Base-by-base conservation (phyloP, 2,888 invertebrate genomes). In the Caenorhabditis sinica region DNA sequence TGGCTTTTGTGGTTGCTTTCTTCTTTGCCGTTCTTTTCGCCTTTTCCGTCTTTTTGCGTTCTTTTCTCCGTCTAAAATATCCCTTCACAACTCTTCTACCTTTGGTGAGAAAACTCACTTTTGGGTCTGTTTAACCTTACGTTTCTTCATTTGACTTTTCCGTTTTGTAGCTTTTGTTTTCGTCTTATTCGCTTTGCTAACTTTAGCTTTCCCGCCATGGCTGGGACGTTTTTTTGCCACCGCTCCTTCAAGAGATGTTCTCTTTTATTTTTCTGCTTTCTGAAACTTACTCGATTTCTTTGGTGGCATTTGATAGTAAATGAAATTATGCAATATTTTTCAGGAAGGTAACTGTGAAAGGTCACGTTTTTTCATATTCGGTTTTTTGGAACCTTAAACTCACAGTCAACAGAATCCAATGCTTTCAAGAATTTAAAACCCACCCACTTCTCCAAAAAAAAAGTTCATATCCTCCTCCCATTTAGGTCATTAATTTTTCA, bases 11-110 rank as follows among this genome's bases (percentile, higher is more conserved):
- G 8, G 51, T 71, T 56, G 40, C 49, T 36, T 53, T 65, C 28
- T 33, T 73, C 33, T 81, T 81, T 5, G 74, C 69, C 5, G 68
- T 63, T 53, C 69, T 25, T 17, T 82, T 82, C 15, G 51, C 56
- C 58, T 72, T 80, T 1, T 72, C 66, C 9, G 80, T 15, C 25
- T 68, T 68, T 40, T 82, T 73, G 6, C 80, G 56, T 13, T 69
- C 82, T 56, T 74, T 82, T 69, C 75, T 51, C 63, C 68, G 23
- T 51, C 82, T 82, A 69, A 20, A 45, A 33, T 28, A 40, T 15
- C 30, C 61, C 20, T 20, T 2, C 6, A 61, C 23, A 23, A 53
- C 8, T 63, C 3, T 1, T 1, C 56, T 28, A 5, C 15, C 23
- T 28, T 56, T 20, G 13, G 17, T 2, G n/a, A 53, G 20, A 56